A percentile compares a stretch with the other conserved stretches of the same genome.
phyloP scores from a whole-genome alignment of 2,797 vertebrate species.

The Falco columbarius region DNA sequence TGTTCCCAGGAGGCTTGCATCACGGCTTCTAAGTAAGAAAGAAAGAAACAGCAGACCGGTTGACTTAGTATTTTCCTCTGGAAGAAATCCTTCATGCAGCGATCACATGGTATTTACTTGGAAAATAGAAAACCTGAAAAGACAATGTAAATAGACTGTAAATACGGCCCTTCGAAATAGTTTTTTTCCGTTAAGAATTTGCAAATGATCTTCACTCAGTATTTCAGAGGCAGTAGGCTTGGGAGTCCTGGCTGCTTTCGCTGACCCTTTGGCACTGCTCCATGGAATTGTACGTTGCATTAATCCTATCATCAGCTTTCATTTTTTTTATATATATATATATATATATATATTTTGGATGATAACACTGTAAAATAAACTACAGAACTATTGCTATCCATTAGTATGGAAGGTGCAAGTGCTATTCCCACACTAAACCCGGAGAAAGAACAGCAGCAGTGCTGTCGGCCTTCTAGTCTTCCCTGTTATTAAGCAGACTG shows the following conservation, averaged over 20 bases:
- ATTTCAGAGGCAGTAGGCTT: background rate
- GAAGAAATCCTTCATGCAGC: background rate
- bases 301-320: background rate
- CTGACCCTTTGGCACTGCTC: background rate
- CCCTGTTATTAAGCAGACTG: background rate
- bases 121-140: background rate
- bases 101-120: background rate
- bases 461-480: rapidly evolving
- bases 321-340: background rate
- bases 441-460: background rate
- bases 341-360: background rate
- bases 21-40: background rate
- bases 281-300: background rate
- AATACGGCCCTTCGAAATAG: background rate
- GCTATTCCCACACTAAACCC: rapidly evolving
- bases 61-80: background rate
- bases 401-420: background rate
- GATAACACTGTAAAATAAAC: slow-evolving; percentile 50
- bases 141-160: background rate
- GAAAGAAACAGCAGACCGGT: background rate
- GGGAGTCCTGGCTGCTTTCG: background rate
- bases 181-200: background rate
- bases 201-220: background rate
- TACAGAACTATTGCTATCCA: background rate
- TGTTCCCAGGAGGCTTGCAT: background rate